These are phyloP conservation scores for Strix occidentalis DNA, from an alignment of 2,797 vertebrate genomes.

Conservation along the genomic window DNA sequence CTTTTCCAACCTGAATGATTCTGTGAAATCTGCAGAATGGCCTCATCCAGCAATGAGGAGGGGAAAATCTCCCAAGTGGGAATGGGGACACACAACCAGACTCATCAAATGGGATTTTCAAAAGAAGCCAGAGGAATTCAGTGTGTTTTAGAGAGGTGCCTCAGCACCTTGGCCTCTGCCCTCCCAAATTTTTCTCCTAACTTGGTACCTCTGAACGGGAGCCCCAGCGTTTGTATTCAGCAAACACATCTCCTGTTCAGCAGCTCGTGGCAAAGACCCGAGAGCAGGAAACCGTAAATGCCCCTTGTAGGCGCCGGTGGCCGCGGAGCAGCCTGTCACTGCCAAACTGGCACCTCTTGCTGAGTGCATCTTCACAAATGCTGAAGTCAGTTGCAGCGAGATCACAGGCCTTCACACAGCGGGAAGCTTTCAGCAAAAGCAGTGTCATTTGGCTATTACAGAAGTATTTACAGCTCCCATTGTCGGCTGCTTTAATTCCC, in stretches of 20 bases:
- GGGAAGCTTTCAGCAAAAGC: background rate
- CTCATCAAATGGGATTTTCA: background rate
- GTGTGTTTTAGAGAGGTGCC: background rate
- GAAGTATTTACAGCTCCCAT: background rate
- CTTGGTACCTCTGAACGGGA: background rate
- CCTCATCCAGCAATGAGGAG: background rate
- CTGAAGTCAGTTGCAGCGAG: background rate
- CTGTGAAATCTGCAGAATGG: background rate
- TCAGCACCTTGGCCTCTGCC: background rate
- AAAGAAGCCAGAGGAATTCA: background rate
- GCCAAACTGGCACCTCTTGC: background rate
- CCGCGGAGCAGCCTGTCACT: background rate
- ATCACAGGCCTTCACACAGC: background rate
- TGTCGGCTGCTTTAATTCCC: background rate
- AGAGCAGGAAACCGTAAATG: background rate
- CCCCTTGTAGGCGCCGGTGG: fast-evolving
- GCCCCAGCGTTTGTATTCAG: background rate
- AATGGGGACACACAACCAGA: background rate
- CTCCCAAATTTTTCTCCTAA: background rate
- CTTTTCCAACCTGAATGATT: no score
- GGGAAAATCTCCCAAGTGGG: background rate
- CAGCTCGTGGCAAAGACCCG: no score
- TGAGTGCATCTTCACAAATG: background rate
- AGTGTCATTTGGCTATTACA: background rate
- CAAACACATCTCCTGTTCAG: background rate